Evolutionary conservation across 2,113 vertebrate genomes (phyloP), one percentile per base, ranked within the genome.

Genomic region (Camelus dromedarius): DNA sequence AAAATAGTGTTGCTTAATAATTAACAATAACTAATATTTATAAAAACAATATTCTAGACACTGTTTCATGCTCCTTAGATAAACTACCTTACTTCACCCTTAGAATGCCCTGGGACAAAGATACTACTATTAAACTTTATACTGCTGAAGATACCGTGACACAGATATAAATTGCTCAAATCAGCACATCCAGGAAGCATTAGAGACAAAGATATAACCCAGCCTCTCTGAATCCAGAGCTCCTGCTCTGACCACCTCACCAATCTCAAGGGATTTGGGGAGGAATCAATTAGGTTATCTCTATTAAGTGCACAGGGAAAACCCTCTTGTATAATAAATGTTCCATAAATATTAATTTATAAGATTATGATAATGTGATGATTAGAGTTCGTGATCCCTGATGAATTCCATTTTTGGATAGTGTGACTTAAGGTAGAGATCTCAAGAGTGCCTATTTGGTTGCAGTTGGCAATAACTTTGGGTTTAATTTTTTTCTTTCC

Each of bases 261-360:
- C 26, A 73, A 50, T 24, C n/a, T 89, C 28, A 38, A 93, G 32
- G 38, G 32, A 30, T 0, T 42, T 60, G 19, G 11, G 30, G 38
- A 89, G 50, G 30, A 82, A 48, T 91, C 62, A 87, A 6, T 95
- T 82, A 93, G 48, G 13, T 28, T 79, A 73, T 73, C 18, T 12
- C 2, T 42, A 72, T 50, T 73, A 85, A 62, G 10, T 73, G 42
- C 28, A 46, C 19, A 48, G 20, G 12, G 24, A 95, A 80, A 89
- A 76, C 8, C 24, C 28, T 54, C 38, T 60, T 85, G 0, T 91
- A 54, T 48, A 89, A 95, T 62, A 91, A 73, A 86, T 86, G 20
- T 22, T 93, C 46, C 46, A 70, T 89, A 89, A 93, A 80, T 89
- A 92, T 69, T 93, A 70, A 88, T 38, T 82, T 94, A 38, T 76